Base-by-base conservation (phyloP, 2,888 invertebrate species). In the Eurytoma adleriae region DNA sequence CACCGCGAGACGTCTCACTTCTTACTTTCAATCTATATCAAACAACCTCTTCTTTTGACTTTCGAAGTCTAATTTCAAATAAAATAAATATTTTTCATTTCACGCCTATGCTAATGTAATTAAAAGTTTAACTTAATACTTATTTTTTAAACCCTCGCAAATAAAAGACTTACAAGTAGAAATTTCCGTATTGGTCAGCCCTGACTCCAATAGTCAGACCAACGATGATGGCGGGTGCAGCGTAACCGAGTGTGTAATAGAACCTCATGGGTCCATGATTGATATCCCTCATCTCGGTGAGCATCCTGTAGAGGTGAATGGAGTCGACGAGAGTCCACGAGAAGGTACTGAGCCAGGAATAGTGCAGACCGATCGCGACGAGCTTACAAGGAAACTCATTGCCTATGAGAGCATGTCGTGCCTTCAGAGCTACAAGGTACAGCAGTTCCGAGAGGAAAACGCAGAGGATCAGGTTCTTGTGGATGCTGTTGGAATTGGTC, bases 221-320 rank as follows among this genome's bases (percentile, higher is more conserved):
- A 0, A 98, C 96, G 67, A 96, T 94, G 16, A 98, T 94, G 0
- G 98, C 98, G 0, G 99, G 98, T 82, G 96, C 94, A 77, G 96
- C 98, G 90, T 98, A 99, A 18, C 98, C 98, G 88, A 97, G 93
- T 18, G 96, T 96, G 86, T 97, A 96, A 90, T 97, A 98, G 89
- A 98, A 97, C 80, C 94, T 93, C 95, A 98, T 96, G 54, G 96
- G 96, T 4, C 97, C 98, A 90, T 98, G 97, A 92, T 99, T 98
- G 68, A 99, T 97, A 91, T 98, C 98, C 3, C 98, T 93, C 93
- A 98, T 96, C 92, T 98, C 98, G 2, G 98, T 97, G 85, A 99
- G 92, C 95, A 98, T 96, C 66, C 99, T 93, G 88, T 98, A 97
- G 78, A 98, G 92, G 91, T 99, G 98, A 85, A 98, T 94, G 50